Evolutionary conservation across 2,888 invertebrate species (phyloP).

Genomic region (Julus scandinavius): DNA sequence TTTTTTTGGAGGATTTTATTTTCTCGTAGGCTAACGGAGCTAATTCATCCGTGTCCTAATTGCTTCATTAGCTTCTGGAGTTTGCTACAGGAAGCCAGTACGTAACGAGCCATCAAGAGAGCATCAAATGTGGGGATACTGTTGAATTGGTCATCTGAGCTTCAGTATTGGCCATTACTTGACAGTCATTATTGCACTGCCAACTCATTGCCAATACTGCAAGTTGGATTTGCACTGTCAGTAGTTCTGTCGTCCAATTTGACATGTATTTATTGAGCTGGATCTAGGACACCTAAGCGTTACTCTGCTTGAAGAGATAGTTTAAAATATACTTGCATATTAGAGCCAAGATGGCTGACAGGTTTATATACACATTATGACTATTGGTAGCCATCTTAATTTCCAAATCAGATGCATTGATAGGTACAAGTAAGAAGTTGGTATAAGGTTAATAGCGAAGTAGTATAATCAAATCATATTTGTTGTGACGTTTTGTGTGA

Average conservation of each 20-base stretch:
- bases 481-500: no score
- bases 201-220: neutral
- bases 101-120: neutral
- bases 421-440: no score
- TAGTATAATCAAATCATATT: no score
- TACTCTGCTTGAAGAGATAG: no score
- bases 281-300: neutral
- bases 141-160: constrained; percentile 29
- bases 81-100: neutral
- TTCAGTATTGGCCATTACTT: neutral
- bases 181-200: neutral
- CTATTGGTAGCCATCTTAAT: no score
- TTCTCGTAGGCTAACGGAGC: neutral
- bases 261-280: neutral
- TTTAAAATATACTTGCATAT: no score
- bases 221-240: neutral
- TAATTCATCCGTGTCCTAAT: constrained; percentile 40
- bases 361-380: no score
- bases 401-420: no score
- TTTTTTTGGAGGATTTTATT: neutral
- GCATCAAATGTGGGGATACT: neutral
- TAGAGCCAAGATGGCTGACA: no score
- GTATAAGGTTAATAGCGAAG: no score
- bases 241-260: neutral
- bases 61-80: constrained; percentile 27